Base-by-base conservation (phyloP, 2,113 vertebrate species). In the Pangasianodon gigas region DNA sequence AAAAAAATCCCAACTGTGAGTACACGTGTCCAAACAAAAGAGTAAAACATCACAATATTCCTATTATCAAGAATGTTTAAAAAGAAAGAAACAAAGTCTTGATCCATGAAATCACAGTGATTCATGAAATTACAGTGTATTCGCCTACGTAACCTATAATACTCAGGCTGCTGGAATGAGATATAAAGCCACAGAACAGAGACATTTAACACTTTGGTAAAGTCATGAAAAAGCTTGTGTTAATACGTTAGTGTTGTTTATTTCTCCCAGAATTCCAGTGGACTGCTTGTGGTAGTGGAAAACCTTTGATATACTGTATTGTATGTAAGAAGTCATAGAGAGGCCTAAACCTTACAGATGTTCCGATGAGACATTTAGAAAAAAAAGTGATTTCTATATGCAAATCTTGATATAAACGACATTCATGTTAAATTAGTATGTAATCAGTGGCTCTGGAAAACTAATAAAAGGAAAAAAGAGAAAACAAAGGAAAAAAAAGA, bases 301-400 rank as follows among this genome's bases (percentile, higher is more conserved):
- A 92, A 88, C 87, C 89, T 91, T 94, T 91, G 46, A 80, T 46
- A 69, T 44, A 85, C 80, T 87, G 85, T 44, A 79, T 13, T 46
- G 77, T 48, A 79, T 79, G 44, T 3, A 32, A 8, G 51, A 60
- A 83, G n/a, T 8, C n/a, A 58, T n/a, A 95, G 51, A 37, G n/a
- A 88, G 86, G 60, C 51, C 74, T 81, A 94, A 90, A 86, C 85
- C 91, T 87, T 92, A 91, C 90, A 88, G 91, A 95, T 95, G 94
- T 95, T 96, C 96, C 95, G 95, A 89, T 81, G 93, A 93, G 90
- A 94, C 16, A 93, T 92, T 85, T 88, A 93, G 91, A 92, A 29
- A 88, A 91, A 89, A 92, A 92, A 56, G 0, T 93, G 93, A 94
- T 94, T 93, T 95, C 91, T 92, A 92, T 90, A 77, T 91, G 90